Evolutionary conservation across 2,888 invertebrate species (phyloP), one percentile per base, ranked within the genome.

Genomic region (Halictus quadricinctus): DNA sequence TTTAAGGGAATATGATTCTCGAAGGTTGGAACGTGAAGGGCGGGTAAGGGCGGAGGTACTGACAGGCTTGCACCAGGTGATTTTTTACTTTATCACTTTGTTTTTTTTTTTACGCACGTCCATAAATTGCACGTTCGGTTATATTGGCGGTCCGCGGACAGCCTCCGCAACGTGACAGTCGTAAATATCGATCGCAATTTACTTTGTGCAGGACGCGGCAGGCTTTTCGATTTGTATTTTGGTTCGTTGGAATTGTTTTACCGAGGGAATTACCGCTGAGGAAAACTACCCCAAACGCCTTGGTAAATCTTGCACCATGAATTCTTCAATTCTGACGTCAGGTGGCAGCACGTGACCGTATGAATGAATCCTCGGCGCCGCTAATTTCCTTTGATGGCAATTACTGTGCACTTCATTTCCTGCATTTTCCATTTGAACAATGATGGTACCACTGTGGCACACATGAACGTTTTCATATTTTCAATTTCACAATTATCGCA

Each of bases 271-370:
- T 64, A 15, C 46, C 41, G 0, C 0, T 0, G 48, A 54, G 21
- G 41, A 50, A 64, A 73, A 15, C 60, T 54, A 78, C 41, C 43
- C 25, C 13, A 21, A 29, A 21, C 29, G 43, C 15, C n/a, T 80
- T 72, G 41, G 80, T 43, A 60, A 41, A 74, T 36, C 73, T 76
- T 25, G 76, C 72, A 74, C 77, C 43, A 76, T 46, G 58, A 46
- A 80, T 70, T 81, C 50, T 46, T 72, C 64, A 5, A 70, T 54
- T 72, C 50, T 10, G 48, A 69, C 88, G 83, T 79, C 29, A 88
- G 88, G 80, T 88, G 89, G 88, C 88, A 89, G 89, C 88, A 88
- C 88, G 21, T 58, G 79, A 54, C 25, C 12, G 21, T 66, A 70
- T 78, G 58, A 60, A 48, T 13, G 48, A 54, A 73, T 25, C 36